Evolutionary conservation across 2,797 vertebrate species (phyloP), one percentile per base, ranked within the genome.

Genomic region (Myotis findleyi): DNA sequence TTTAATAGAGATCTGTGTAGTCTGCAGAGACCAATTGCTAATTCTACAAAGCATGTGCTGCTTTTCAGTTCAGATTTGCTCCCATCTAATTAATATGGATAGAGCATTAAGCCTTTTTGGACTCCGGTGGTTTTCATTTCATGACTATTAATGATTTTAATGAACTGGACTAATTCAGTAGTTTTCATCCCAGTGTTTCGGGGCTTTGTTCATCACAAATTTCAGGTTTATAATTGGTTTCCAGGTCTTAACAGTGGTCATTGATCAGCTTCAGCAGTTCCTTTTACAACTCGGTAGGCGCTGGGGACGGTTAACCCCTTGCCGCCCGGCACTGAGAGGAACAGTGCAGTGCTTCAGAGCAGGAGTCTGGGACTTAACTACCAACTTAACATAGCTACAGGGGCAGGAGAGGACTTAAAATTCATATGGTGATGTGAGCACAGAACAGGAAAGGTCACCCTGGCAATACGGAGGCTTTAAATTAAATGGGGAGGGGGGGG

Each of bases 111-210:
- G 99, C 99, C 99, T 99, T 98, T 99, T 99, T 99, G 99, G 99
- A 99, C 99, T 99, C 99, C 98, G 98, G 99, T 98, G 99, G 99
- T 99, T 99, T 99, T 99, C 99, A 99, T 99, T 99, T 99, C 99
- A 99, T 99, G 99, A 99, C 99, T 99, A 99, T 99, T 99, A 99
- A 99, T 99, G 99, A 99, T 99, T 99, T 99, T 99, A 99, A 99
- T 99, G 99, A 99, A 99, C 99, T 99, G 99, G 99, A 99, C 99
- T 99, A 99, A 99, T 99, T 99, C 99, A 99, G 99, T 99, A 99
- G 99, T 99, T 99, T 99, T 99, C 99, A 99, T 99, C 98, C 97
- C 98, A 98, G 98, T 98, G 99, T 99, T 99, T 99, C 98, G 98
- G 99, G 99, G 98, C 98, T 99, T 99, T 99, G 98, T 98, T 99